A percentile compares a stretch with the other conserved stretches of the same genome.
Evolutionary conservation across 2,113 vertebrate genomes (phyloP).

Genomic region (Anolis carolinensis): DNA sequence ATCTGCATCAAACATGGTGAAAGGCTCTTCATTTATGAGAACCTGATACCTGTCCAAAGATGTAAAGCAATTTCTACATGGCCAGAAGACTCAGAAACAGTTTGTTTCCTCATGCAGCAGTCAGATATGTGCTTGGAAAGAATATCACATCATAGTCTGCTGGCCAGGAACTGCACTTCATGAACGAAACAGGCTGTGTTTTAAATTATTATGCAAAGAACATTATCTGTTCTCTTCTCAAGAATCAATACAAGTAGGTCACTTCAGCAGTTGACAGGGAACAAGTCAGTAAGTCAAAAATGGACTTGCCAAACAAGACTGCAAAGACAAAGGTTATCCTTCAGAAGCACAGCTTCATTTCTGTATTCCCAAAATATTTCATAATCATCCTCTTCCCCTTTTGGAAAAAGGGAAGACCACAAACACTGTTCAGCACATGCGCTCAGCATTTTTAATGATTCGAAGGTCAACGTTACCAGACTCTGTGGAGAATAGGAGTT

Average conservation of each 20-base stretch:
- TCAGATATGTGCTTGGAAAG: constrained; percentile 68
- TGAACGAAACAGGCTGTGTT: constrained; percentile 8
- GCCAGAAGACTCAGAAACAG: constrained; percentile 62
- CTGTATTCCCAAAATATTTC: not conserved
- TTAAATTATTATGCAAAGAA: constrained; percentile 21
- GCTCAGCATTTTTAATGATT: constrained; percentile 17
- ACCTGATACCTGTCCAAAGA: not conserved
- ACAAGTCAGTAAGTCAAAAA: not conserved
- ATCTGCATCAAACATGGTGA: not conserved
- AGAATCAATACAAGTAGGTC: constrained; percentile 30
- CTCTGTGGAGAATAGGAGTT: constrained; percentile 84
- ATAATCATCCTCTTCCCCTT: not conserved
- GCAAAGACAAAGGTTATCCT: not conserved
- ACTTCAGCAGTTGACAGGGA: not conserved
- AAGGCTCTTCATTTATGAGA: not conserved
- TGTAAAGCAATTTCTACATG: not conserved
- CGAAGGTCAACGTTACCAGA: constrained; percentile 72
- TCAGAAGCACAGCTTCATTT: not conserved
- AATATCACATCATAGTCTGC: constrained; percentile 51
- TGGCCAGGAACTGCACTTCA: not conserved
- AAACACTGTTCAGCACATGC: not conserved
- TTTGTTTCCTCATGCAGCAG: constrained; percentile 53
- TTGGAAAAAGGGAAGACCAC: not conserved
- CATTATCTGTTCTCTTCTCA: not conserved
- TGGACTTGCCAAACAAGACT: not conserved